These are phyloP conservation scores for Hemicordylus capensis DNA, from an alignment of 2,113 vertebrate species.

Conservation along the genomic window DNA sequence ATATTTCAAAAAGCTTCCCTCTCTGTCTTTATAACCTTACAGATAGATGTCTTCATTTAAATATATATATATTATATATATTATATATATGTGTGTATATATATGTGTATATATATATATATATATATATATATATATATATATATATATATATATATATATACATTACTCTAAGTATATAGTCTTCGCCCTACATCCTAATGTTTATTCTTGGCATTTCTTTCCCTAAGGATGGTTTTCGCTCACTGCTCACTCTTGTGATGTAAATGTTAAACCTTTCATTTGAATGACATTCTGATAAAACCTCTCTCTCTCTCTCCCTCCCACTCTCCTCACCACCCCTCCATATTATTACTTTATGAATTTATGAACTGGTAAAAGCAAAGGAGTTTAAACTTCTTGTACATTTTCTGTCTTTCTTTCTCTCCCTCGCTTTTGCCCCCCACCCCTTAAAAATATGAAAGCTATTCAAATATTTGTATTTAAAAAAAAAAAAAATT, in stretches of 20 bases:
- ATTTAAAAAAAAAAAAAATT: conserved; percentile 59
- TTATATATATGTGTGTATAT: neutral
- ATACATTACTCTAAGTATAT: conserved; percentile 68
- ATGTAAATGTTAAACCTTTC: conserved; percentile 97
- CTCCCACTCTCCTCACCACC: conserved; percentile 4
- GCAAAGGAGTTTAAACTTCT: conserved; percentile 63
- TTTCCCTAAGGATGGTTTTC: conserved; percentile 80
- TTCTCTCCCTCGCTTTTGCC: conserved; percentile 30
- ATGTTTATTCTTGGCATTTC: conserved; percentile 81
- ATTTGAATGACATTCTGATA: conserved; percentile 99
- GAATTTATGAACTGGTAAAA: conserved; percentile 81
- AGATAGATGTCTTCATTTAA: conserved; percentile 25
- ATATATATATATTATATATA: conserved; percentile 31
- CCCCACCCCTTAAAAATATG: conserved; percentile 58
- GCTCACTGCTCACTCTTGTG: conserved; percentile 86
- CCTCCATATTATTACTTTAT: conserved; percentile 77
- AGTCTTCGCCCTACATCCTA: conserved; percentile 67
- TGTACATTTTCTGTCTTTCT: conserved; percentile 31
- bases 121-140: neutral
- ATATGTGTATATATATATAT: neutral
- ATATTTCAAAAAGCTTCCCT: conserved; percentile 56
- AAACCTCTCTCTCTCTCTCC: conserved; percentile 79
- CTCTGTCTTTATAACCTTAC: conserved; percentile 28
- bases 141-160: too few species aligned
- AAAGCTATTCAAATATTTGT: conserved; percentile 76